Conservation (phyloP, 2,113 vertebrate species). For the Syrmaticus mikado region DNA sequence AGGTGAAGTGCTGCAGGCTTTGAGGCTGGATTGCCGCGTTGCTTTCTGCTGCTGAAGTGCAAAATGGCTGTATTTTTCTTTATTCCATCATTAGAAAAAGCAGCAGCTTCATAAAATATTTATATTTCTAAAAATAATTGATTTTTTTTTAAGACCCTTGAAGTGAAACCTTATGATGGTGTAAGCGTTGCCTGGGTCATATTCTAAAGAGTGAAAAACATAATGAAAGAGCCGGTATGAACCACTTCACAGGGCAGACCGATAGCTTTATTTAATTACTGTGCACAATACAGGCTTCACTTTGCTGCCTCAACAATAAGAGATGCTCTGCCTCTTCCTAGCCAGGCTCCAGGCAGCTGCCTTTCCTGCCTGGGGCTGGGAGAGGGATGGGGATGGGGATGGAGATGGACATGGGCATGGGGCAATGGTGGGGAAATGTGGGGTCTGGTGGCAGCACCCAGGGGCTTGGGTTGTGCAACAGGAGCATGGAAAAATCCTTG, state of each 20-base stretch:
- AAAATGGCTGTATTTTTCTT: neutral
- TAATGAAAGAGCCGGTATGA: neutral
- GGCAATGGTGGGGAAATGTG: no score
- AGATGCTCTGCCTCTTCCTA: neutral
- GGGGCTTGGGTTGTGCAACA: neutral
- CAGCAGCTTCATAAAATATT: conserved; percentile 38
- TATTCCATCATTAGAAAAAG: neutral
- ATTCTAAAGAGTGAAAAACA: neutral
- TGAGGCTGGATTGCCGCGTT: neutral
- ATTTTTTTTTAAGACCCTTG: conserved; percentile 36
- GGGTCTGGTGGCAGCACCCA: neutral
- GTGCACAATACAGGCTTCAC: neutral
- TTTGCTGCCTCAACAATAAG: neutral
- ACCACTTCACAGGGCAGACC: neutral
- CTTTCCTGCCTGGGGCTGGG: neutral
- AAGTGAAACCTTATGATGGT: neutral
- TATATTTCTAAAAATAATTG: conserved; percentile 43
- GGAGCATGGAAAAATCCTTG: neutral
- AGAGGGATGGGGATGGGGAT: neutral
- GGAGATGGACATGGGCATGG: no score
- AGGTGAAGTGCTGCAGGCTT: neutral
- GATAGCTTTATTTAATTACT: conserved; percentile 22
- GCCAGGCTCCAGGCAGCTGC: neutral
- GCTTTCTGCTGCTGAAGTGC: neutral
- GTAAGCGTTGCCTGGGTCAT: neutral